These are phyloP conservation scores for Aspiorhynchus laticeps DNA, from an alignment of 2,113 vertebrate genomes.

Conservation along the genomic window DNA sequence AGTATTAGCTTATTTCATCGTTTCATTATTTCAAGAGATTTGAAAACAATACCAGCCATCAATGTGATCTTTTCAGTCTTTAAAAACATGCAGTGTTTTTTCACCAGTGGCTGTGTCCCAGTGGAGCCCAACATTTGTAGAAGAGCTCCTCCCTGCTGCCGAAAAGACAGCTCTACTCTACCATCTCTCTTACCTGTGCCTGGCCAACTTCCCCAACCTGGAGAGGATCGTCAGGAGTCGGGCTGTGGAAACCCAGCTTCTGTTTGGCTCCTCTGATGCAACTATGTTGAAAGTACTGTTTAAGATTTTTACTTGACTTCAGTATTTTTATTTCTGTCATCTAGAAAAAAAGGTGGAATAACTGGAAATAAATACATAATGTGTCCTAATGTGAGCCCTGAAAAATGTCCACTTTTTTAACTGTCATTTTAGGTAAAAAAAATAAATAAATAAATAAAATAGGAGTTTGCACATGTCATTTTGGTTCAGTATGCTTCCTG, in stretches of 20 bases:
- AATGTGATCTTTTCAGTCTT: background rate
- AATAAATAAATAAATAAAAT: too few relatives aligned
- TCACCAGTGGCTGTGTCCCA: background rate
- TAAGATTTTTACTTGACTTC: background rate
- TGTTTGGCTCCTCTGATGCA: constrained; percentile 35
- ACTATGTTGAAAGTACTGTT: constrained; percentile 12
- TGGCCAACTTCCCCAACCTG: constrained; percentile 32
- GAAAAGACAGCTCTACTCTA: constrained; percentile 26
- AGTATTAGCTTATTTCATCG: background rate
- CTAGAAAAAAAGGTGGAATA: background rate
- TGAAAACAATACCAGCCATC: background rate
- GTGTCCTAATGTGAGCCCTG: background rate
- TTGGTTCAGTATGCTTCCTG: background rate
- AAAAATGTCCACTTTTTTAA: background rate
- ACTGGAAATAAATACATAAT: background rate
- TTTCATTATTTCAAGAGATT: background rate
- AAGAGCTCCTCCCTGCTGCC: constrained; percentile 9
- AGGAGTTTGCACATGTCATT: background rate
- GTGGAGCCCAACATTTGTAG: background rate
- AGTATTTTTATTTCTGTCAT: background rate
- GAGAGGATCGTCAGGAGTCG: constrained; percentile 13
- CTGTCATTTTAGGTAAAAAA: background rate
- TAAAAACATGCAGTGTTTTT: background rate
- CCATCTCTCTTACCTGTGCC: constrained; percentile 32
- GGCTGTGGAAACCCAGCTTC: constrained; percentile 35